Base-by-base conservation (phyloP, 2,888 invertebrate species). In the Drosophila austrosaltans region DNA sequence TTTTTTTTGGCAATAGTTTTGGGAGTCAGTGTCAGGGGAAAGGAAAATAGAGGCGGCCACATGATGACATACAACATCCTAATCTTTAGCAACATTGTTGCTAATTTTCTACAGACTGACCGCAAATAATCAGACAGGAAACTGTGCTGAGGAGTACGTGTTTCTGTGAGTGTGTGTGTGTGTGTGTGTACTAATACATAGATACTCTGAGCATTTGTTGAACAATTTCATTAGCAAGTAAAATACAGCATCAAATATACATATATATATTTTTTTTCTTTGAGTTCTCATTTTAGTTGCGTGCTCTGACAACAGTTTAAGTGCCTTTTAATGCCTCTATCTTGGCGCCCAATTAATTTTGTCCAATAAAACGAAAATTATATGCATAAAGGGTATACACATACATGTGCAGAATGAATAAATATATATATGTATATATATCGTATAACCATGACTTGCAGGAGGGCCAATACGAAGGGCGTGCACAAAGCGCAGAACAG, bases 341-440 rank as follows among this genome's bases (percentile, higher is more conserved):
- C 84, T 80, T 79, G 85, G 85, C 85, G 82, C 85, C 81, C 85
- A 85, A 85, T 87, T 85, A 84, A 87, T 85, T 87, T 81, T 75
- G 81, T 82, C 76, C 85, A 87, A 85, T 87, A 87, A 85, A 85
- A 75, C 57, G 73, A 84, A 87, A 87, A 84, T 81, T 75, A 77
- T 84, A 76, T 84, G 87, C 87, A 81, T 76, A 85, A 76, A 75
- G 74, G 68, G 70, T 82, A 78, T 71, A 75, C 10, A 36, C 8
- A 36, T 2, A 36, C 8, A 67, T 59, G 7, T 20, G 44, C 44
- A 16, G 44, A 16, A 16, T 16, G 16, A 16, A 20, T 7, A 48
- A 7, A 22, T 10, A 60, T 10, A 48, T n/a, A 42, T 39, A 53
- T 61, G 32, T 68, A 40, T 70, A 58, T 48, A 60, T 25, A 53